Conservation (phyloP, 2,113 vertebrate species). For the Delphinapterus leucas region DNA sequence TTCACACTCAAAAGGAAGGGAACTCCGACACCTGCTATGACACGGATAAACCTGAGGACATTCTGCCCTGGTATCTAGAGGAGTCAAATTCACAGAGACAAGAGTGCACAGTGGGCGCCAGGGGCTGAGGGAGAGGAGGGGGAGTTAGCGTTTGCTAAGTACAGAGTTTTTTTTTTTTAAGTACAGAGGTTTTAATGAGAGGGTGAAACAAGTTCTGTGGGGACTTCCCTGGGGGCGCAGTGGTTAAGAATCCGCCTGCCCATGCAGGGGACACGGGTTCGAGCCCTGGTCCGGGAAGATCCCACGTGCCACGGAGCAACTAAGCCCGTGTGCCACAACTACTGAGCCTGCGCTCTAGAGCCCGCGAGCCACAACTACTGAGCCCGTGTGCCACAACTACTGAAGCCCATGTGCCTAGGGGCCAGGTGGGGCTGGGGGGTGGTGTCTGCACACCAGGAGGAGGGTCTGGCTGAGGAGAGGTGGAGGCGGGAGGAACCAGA, state of each 20-base stretch:
- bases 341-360: no score
- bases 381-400: no score
- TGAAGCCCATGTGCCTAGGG: background rate
- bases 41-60: accelerated
- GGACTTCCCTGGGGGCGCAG: background rate
- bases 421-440: accelerated
- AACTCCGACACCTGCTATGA: accelerated
- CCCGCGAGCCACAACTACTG: no score
- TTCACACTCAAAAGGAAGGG: background rate
- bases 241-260: no score
- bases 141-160: accelerated
- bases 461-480: background rate
- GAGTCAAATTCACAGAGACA: background rate
- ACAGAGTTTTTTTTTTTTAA: background rate
- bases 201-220: no score
- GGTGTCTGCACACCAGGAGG: background rate
- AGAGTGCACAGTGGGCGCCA: accelerated
- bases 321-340: no score
- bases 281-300: no score
- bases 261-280: no score
- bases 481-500: no score
- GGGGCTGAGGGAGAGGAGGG: background rate
- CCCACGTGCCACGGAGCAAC: no score
- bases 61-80: background rate
- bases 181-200: background rate